Evolutionary conservation across 2,113 vertebrate genomes (phyloP).

Genomic region (Stegostoma tigrinum): DNA sequence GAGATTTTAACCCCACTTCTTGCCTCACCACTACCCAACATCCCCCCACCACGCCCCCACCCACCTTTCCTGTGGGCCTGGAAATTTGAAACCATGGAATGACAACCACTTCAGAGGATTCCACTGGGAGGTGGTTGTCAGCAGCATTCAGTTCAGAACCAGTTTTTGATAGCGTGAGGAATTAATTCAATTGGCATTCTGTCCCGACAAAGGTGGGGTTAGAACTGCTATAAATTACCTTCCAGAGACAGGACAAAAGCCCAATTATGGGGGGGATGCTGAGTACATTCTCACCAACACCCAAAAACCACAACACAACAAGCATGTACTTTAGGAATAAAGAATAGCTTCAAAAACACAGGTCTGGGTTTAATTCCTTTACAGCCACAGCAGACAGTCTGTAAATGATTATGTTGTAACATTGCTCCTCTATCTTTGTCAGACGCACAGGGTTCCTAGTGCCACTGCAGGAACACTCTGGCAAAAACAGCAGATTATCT

Average conservation of each 20-base stretch:
- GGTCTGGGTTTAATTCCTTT: not conserved
- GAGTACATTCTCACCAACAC: not conserved
- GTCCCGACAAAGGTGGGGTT: not conserved
- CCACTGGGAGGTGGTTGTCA: not conserved
- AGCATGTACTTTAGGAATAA: slow-evolving; percentile 15
- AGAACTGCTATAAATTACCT: not conserved
- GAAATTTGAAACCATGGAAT: not conserved
- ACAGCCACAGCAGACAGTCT: slow-evolving; percentile 8
- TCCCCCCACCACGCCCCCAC: not conserved
- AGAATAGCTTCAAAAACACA: slow-evolving; percentile 16
- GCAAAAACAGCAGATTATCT: not conserved
- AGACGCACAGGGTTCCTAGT: not conserved
- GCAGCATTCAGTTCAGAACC: not conserved
- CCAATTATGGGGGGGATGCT: not conserved
- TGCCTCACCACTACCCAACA: too few relatives aligned
- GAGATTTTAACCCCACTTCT: not conserved
- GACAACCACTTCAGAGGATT: not conserved
- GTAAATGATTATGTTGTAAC: not conserved
- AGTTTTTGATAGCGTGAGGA: not conserved
- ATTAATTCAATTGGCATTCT: not conserved
- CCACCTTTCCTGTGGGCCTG: not conserved
- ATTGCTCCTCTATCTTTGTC: not conserved
- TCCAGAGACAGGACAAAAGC: not conserved
- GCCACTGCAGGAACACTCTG: not conserved
- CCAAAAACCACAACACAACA: slow-evolving; percentile 19